These are phyloP conservation scores for Ennomos quercinarius DNA, from an alignment of 2,888 invertebrate genomes.

Conservation along the genomic window DNA sequence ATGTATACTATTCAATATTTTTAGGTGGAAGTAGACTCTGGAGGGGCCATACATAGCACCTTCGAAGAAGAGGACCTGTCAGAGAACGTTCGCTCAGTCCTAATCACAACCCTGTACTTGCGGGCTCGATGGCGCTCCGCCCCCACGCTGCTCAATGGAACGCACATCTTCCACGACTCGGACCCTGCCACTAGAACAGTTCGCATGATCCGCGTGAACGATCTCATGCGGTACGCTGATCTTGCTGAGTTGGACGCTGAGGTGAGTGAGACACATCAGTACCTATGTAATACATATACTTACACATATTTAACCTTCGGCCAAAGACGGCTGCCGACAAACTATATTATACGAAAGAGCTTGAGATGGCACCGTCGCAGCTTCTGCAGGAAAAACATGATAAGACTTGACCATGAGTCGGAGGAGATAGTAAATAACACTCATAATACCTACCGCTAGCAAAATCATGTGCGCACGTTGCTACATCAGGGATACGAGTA, in stretches of 20 bases:
- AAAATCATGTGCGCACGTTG: too few relatives aligned
- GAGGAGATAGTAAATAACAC: too few relatives aligned
- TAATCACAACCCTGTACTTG: conserved; percentile 67
- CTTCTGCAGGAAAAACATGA: too few relatives aligned
- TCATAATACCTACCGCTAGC: too few relatives aligned
- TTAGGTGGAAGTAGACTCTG: conserved; percentile 70
- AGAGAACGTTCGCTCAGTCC: conserved; percentile 57
- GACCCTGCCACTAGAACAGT: conserved; percentile 51
- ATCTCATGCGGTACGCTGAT: conserved; percentile 69
- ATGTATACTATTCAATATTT: not conserved
- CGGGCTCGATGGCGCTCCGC: conserved; percentile 74
- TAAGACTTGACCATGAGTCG: too few relatives aligned
- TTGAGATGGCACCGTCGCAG: too few relatives aligned
- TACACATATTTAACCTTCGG: too few relatives aligned
- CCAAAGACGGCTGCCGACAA: too few relatives aligned
- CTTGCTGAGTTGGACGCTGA: conserved; percentile 71
- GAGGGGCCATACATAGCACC: conserved; percentile 70
- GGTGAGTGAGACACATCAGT: too few relatives aligned
- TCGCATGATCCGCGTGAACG: conserved; percentile 76
- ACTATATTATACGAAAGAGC: too few relatives aligned
- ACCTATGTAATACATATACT: too few relatives aligned
- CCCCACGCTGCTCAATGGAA: conserved; percentile 76
- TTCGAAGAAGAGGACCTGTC: conserved; percentile 73
- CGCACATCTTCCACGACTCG: conserved; percentile 59
- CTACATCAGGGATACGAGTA: too few relatives aligned